Percentiles rank a stretch among this genome's conserved stretches.
Evolutionary conservation across 2,888 invertebrate species (phyloP).

Genomic region (Microdon myrmicae): DNA sequence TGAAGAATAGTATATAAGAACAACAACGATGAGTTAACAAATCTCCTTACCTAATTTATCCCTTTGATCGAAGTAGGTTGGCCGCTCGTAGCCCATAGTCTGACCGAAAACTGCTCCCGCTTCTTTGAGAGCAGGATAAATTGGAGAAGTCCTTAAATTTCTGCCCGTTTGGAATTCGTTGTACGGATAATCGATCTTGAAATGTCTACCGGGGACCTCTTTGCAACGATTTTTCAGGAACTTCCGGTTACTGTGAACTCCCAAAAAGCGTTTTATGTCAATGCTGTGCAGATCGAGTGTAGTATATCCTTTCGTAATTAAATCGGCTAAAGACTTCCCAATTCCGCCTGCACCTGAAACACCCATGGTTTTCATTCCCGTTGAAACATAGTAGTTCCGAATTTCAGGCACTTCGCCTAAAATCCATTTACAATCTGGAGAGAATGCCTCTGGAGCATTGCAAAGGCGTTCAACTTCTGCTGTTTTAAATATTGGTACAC

Average conservation of each 20-base stretch:
- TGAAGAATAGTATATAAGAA: constrained; percentile 50
- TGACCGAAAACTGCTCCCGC: constrained; percentile 96
- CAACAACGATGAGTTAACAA: constrained; percentile 36
- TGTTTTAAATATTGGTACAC: constrained; percentile 82
- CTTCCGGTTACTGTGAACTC: constrained; percentile 93
- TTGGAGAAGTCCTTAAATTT: constrained; percentile 92
- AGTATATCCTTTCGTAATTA: constrained; percentile 84
- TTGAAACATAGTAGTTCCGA: constrained; percentile 89
- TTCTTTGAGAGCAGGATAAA: constrained; percentile 89
- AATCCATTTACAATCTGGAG: constrained; percentile 96
- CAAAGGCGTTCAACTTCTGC: constrained; percentile 83
- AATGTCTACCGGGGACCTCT: constrained; percentile 90
- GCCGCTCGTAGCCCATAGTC: constrained; percentile 97
- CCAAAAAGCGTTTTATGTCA: constrained; percentile 89
- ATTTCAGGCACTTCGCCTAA: constrained; percentile 94
- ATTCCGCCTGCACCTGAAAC: constrained; percentile 94
- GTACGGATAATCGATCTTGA: constrained; percentile 84
- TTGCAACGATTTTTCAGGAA: constrained; percentile 90
- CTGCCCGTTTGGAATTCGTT: constrained; percentile 88
- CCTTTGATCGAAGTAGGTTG: constrained; percentile 84
- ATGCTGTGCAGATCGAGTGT: constrained; percentile 87
- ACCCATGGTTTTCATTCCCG: constrained; percentile 97
- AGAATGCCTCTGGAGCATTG: constrained; percentile 94
- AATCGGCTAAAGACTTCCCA: constrained; percentile 88
- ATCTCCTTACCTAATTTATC: constrained; percentile 66